A percentile compares a stretch with the other conserved stretches of the same genome.
These are phyloP conservation scores for Drosophila triauraria DNA, from an alignment of 1,140 invertebrate species.

Conservation along the genomic window DNA sequence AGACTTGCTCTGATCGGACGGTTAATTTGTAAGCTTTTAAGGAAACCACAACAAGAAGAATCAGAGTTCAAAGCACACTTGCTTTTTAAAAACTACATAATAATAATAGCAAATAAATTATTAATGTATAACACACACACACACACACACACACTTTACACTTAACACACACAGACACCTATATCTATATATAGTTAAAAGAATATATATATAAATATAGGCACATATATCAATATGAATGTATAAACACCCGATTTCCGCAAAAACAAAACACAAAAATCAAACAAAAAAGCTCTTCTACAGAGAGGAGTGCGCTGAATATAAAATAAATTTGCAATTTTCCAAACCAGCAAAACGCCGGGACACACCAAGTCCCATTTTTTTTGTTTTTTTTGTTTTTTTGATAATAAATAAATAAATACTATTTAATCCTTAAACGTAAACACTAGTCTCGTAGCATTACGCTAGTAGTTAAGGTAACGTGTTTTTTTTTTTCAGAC, in stretches of 20 bases:
- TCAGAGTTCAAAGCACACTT: slow-evolving; percentile 26
- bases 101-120: slow-evolving; percentile 38
- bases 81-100: slow-evolving; percentile 35
- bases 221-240: slow-evolving; percentile 30
- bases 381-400: slow-evolving; percentile 58
- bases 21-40: slow-evolving; percentile 30
- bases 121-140: slow-evolving; percentile 47
- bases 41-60: slow-evolving; percentile 1
- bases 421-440: slow-evolving; percentile 38
- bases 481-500: slow-evolving; percentile 64
- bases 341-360: slow-evolving; percentile 35
- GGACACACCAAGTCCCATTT: slow-evolving; percentile 15
- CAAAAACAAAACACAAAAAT: slow-evolving; percentile 22
- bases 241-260: slow-evolving; percentile 41
- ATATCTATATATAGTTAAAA: slow-evolving; percentile 29
- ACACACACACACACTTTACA: slow-evolving; percentile 19
- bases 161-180: slow-evolving; percentile 17
- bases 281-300: not conserved
- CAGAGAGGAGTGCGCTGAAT: slow-evolving; percentile 36
- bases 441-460: slow-evolving; percentile 73
- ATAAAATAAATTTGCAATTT: slow-evolving; percentile 45
- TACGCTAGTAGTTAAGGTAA: slow-evolving; percentile 63
- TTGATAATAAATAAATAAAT: slow-evolving; percentile 13
- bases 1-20: not conserved
- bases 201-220: slow-evolving; percentile 7